These are phyloP conservation scores for Nesometra sesokonis DNA, from an alignment of 35 echinoderm and acorn worm species.

Conservation along the genomic window DNA sequence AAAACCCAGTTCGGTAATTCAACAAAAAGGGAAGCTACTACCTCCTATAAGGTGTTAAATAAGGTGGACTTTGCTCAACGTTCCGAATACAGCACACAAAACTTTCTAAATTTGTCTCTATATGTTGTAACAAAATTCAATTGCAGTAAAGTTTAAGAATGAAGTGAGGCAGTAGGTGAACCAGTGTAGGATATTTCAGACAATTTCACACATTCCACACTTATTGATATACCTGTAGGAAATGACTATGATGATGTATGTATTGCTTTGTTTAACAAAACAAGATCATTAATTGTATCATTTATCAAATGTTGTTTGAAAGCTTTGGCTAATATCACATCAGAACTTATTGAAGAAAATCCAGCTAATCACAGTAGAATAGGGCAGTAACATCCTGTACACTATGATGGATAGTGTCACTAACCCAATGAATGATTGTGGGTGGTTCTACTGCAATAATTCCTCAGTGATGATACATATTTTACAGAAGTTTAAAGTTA, in stretches of 20 bases:
- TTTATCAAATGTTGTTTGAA: background rate
- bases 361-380: background rate
- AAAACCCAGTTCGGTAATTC: no score
- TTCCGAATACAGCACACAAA: no score
- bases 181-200: no score
- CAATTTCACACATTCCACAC: no score
- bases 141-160: no score
- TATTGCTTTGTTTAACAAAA: background rate
- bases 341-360: background rate
- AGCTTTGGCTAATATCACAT: background rate
- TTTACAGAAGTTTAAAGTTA: background rate
- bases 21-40: no score
- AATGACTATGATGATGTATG: background rate
- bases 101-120: no score
- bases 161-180: no score
- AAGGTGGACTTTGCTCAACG: no score
- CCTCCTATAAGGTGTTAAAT: no score
- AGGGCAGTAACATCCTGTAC: background rate
- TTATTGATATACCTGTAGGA: no score
- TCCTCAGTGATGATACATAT: background rate
- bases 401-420: background rate
- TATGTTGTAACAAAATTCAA: no score
- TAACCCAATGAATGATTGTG: background rate
- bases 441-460: background rate
- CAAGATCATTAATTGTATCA: background rate